Evolutionary conservation across 2,888 invertebrate species (phyloP), one percentile per base, ranked within the genome.

Genomic region (Rambutsinella grinnellia): DNA sequence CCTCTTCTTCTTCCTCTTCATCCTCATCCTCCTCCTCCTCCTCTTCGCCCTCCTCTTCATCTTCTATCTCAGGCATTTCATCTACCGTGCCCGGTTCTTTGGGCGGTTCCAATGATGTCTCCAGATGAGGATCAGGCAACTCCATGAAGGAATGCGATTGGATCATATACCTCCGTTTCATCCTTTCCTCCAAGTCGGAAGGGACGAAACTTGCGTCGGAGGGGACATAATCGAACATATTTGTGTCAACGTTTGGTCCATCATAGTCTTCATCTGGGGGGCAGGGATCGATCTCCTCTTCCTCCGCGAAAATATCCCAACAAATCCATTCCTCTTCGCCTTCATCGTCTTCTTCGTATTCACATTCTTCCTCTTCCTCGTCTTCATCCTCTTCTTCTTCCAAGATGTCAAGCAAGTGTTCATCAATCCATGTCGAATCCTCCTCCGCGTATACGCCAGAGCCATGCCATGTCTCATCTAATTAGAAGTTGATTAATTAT

Each of bases 141-240:
- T 80, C 71, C 3, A 69, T 44, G 44, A 81, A 81, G 10, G 81
- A 81, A 66, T 81, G 79, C 3, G 51, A 58, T 2, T 76, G 77
- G 2, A 81, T 46, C 2, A 81, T 21, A 69, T 65, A 81, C 28
- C 81, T 54, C 8, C 81, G 68, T 6, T 70, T 61, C 26, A 54
- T 71, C 56, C 77, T 15, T 2, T 75, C 72, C 24, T 75, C 77
- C 47, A 70, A 66, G 36, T 79, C 70, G 3, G 65, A 68, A 27
- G 68, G 69, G 24, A 61, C 49, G 23, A 58, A 66, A 15, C 54
- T 62, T 28, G 68, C 72, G 17, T 75, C 79, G 0, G 78, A 76
- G 0, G 62, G 67, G 19, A 70, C 61, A 26, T 24, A 75, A 2
- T 36, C 23, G 47, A 51, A 79, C 1, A 61, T 23, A 3, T 27